A percentile compares a stretch with the other conserved stretches of the same genome.
phyloP scores from a whole-genome alignment of 92 coral and sea anemone genomes.

The Parazoanthus swiftii region DNA sequence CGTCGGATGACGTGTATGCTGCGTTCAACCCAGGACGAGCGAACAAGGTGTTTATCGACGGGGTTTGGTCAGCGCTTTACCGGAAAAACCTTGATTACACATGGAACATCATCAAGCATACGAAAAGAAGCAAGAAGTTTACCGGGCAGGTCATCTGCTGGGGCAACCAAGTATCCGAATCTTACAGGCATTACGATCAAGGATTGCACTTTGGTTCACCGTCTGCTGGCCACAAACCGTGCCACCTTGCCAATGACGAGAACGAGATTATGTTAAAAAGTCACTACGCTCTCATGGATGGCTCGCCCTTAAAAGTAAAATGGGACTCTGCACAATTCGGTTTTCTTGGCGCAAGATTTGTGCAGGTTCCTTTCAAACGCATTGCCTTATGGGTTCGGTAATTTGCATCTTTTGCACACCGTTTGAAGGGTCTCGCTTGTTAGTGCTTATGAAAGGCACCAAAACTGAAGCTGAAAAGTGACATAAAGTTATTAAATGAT shows the following conservation, averaged over 20 bases:
- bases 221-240: conserved; percentile 44
- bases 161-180: conserved; percentile 54
- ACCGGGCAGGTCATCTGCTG: conserved; percentile 49
- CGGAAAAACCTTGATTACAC: conserved; percentile 49
- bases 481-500: not conserved
- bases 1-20: conserved; percentile 62
- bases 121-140: conserved; percentile 40
- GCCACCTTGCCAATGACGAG: conserved; percentile 62
- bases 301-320: conserved; percentile 41
- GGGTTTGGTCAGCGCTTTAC: conserved; percentile 48
- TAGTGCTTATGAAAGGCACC: not conserved
- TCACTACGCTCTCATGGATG: conserved; percentile 52
- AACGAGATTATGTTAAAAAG: conserved; percentile 60
- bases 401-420: not conserved
- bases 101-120: conserved; percentile 55
- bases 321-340: conserved; percentile 64
- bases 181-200: conserved; percentile 60
- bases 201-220: conserved; percentile 57
- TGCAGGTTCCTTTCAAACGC: conserved; percentile 59
- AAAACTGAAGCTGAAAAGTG: not conserved
- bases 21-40: conserved; percentile 51
- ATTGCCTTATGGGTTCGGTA: conserved; percentile 63
- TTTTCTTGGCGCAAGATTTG: conserved; percentile 44
- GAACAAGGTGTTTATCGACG: conserved; percentile 50
- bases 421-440: not conserved